A percentile compares a stretch with the other conserved stretches of the same genome.
These are phyloP conservation scores for Dendrolimus pini DNA, from an alignment of 2,888 invertebrate species.

Conservation along the genomic window DNA sequence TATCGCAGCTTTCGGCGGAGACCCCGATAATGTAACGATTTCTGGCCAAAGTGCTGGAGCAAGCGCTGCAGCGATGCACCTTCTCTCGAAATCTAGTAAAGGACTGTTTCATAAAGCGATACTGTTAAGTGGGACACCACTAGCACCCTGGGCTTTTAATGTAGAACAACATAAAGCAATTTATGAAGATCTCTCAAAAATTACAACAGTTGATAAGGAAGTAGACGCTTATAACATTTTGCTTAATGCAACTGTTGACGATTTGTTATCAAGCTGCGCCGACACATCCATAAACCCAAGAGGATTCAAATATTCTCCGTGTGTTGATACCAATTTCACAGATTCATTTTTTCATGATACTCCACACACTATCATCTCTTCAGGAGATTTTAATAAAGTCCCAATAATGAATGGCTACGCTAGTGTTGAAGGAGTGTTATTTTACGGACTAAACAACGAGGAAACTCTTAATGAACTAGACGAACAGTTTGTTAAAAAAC, in stretches of 20 bases:
- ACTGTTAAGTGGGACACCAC: constrained; percentile 50
- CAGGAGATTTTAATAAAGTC: constrained; percentile 50
- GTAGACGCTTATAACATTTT: constrained; percentile 40
- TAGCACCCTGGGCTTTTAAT: constrained; percentile 60
- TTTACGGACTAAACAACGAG: constrained; percentile 45
- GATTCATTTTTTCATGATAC: constrained; percentile 54
- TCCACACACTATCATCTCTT: constrained; percentile 48
- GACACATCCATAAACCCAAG: constrained; percentile 46
- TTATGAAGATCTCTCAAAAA: constrained; percentile 44
- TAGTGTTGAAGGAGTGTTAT: constrained; percentile 50
- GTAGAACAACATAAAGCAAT: constrained; percentile 36
- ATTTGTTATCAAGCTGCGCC: constrained; percentile 35
- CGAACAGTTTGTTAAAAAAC: constrained; percentile 39
- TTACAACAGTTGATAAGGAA: constrained; percentile 26
- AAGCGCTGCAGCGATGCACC: constrained; percentile 51
- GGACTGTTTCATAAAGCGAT: constrained; percentile 61
- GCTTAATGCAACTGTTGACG: constrained; percentile 28
- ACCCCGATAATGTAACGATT: constrained; percentile 60
- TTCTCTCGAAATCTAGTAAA: constrained; percentile 44
- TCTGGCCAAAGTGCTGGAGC: constrained; percentile 65
- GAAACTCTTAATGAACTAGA: constrained; percentile 39
- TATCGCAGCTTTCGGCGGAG: constrained; percentile 58
- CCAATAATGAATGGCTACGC: constrained; percentile 52
- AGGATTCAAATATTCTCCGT: constrained; percentile 59
- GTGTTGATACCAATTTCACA: constrained; percentile 41